phyloP scores from a whole-genome alignment of 2,888 invertebrate genomes.

The Caenorhabditis sp. region DNA sequence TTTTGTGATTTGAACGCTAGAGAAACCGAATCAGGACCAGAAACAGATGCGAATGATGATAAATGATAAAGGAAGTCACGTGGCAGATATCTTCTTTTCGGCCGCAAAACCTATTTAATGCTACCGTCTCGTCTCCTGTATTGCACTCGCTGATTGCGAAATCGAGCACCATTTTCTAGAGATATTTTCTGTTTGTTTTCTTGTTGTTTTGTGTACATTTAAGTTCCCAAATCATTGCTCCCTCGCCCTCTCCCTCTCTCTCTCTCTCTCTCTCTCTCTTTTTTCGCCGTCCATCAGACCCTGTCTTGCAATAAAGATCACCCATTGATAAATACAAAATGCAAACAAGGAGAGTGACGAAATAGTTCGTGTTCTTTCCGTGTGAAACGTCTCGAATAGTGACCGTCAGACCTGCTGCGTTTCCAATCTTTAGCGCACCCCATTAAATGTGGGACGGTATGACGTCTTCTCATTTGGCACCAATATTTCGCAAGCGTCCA shows the following conservation, averaged over 20 bases:
- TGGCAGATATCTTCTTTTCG: constrained; percentile 4
- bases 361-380: constrained; percentile 38
- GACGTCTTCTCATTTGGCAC: constrained; percentile 27
- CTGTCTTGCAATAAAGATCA: constrained; percentile 18
- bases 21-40: neutral
- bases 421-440: neutral
- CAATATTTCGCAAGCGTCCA: constrained; percentile 29
- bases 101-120: constrained; percentile 32
- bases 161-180: constrained; percentile 8
- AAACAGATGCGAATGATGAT: neutral
- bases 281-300: constrained; percentile 10
- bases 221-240: constrained; percentile 23
- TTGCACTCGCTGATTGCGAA: constrained; percentile 25
- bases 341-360: constrained; percentile 31
- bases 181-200: constrained; percentile 12
- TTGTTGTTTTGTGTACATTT: constrained; percentile 21
- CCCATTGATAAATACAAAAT: constrained; percentile 27
- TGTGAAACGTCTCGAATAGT: constrained; percentile 25
- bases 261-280: neutral
- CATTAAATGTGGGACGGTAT: constrained; percentile 29
- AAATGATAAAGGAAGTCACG: constrained; percentile 19
- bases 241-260: constrained; percentile 6
- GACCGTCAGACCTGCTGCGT: constrained; percentile 26
- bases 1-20: constrained; percentile 1
- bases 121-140: constrained; percentile 3